Base-by-base conservation (phyloP, 2,888 invertebrate species). In the Watsonalla binaria region DNA sequence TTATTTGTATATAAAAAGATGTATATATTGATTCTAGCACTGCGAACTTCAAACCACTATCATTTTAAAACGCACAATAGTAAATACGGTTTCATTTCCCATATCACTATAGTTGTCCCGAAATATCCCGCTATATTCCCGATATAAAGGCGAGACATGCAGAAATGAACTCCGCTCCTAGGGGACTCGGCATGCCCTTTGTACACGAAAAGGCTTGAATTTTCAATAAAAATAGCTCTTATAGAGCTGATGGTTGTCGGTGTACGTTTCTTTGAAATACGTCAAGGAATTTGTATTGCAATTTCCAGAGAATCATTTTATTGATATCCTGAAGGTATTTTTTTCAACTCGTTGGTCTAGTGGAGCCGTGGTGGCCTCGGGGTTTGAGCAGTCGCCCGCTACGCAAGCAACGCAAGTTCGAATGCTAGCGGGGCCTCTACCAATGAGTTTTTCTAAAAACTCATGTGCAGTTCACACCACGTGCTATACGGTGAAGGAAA, bases 211-310 rank as follows among this genome's bases (percentile, higher is more conserved):
- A 60, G 60, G 57, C 65, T 68, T 64, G 64, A 70, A 67, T 65
- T 70, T 68, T 65, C 67, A 66, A 68, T 68, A 66, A 63, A 62
- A 68, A 66, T 66, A 51, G 51, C 58, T 56, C 51, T 46, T 14
- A 57, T 58, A 58, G 51, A 54, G 47, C 34, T 47, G 42, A 51
- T 51, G 7, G 49, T 5, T 9, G 37, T 49, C 9, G 37, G 37
- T 49, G 37, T 49, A 39, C 39, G 39, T 49, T 14, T 49, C 37
- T 37, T 14, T 49, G 34, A n/a, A 48, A 49, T 49, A 39, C 15
- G 39, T 49, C 37, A 6, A 37, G 6, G 8, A 48, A 48, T 34
- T 2, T 35, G 14, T 8, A 8, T 37, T 11, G 11, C 13, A 37
- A 48, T 37, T 5, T 42, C 11, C 42, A 11, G 11, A 11, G 42